Percentiles rank a stretch among this genome's conserved stretches.
Conservation (phyloP, 2,113 vertebrate species). For the Pygoscelis antarcticus region DNA sequence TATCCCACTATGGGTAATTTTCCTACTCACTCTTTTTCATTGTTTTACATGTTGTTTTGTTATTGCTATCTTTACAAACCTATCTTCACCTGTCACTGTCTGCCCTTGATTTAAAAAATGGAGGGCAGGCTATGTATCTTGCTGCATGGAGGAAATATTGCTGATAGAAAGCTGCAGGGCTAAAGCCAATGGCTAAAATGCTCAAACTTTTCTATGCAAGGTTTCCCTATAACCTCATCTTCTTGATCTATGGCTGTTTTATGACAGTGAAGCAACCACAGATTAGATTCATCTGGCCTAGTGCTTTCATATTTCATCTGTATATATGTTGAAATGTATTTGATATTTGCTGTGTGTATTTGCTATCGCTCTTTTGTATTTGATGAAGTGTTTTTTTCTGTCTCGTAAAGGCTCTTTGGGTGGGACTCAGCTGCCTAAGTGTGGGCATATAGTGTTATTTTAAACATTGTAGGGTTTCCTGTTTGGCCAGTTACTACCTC, state of each 20-base stretch:
- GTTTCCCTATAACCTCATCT: constrained; percentile 11
- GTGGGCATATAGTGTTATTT: not conserved
- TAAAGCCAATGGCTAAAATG: constrained; percentile 28
- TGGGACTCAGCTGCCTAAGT: not conserved
- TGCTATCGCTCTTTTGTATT: not conserved
- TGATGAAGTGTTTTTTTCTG: not conserved
- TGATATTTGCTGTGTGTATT: constrained; percentile 1
- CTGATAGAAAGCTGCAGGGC: constrained; percentile 4
- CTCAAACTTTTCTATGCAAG: constrained; percentile 11
- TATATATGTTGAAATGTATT: constrained; percentile 2
- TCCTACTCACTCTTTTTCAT: not conserved
- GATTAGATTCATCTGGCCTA: constrained; percentile 61
- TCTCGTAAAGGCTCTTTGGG: not conserved
- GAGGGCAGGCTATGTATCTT: not conserved
- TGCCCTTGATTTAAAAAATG: constrained; percentile 33
- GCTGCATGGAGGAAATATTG: constrained; percentile 3
- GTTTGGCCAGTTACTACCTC: not conserved
- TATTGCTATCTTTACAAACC: constrained; percentile 11
- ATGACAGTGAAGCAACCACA: constrained; percentile 34
- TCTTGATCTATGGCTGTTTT: constrained; percentile 47
- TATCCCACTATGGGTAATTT: not conserved
- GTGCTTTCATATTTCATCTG: constrained; percentile 53
- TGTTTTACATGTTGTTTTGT: constrained; percentile 35
- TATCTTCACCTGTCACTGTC: not conserved
- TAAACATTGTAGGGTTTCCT: not conserved